A percentile compares a stretch with the other conserved stretches of the same genome.
Conservation (phyloP, 2,888 invertebrate genomes). For the Habrosyne pyritoides region DNA sequence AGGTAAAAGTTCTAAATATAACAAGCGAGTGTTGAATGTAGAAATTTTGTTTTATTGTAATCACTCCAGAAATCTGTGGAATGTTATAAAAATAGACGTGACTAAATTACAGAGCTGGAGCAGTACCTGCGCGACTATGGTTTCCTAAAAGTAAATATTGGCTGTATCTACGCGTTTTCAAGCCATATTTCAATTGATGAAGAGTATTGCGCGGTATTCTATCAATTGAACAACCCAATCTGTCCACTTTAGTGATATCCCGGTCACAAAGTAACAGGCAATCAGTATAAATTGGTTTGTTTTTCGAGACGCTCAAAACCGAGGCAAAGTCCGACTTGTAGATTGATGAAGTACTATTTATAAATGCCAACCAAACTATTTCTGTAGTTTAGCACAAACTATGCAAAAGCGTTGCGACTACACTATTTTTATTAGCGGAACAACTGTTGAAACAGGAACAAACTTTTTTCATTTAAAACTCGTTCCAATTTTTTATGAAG, state of each 20-base stretch:
- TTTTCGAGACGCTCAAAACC: constrained; percentile 33
- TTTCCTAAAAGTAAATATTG: not conserved
- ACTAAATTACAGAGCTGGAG: too few relatives aligned
- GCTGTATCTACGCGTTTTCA: not conserved
- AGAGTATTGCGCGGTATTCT: not conserved
- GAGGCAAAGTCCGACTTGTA: constrained; percentile 53
- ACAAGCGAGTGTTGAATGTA: too few relatives aligned
- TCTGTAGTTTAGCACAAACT: constrained; percentile 20
- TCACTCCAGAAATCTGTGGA: too few relatives aligned
- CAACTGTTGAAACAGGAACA: constrained; percentile 19
- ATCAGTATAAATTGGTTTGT: constrained; percentile 50
- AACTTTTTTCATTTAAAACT: constrained; percentile 9
- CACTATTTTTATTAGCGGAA: constrained; percentile 23
- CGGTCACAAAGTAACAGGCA: constrained; percentile 12
- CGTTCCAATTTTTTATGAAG: constrained; percentile 34
- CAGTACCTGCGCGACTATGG: too few relatives aligned
- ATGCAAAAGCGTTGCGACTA: constrained; percentile 24
- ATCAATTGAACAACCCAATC: not conserved
- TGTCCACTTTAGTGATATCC: not conserved
- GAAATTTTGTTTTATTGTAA: too few relatives aligned
- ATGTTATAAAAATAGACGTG: too few relatives aligned
- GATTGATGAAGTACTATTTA: constrained; percentile 40
- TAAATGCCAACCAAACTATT: constrained; percentile 36
- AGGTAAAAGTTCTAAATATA: not conserved
- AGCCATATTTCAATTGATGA: not conserved